These are phyloP conservation scores for Drosophila buzzatii DNA, from an alignment of 2,888 invertebrate species.

Conservation along the genomic window DNA sequence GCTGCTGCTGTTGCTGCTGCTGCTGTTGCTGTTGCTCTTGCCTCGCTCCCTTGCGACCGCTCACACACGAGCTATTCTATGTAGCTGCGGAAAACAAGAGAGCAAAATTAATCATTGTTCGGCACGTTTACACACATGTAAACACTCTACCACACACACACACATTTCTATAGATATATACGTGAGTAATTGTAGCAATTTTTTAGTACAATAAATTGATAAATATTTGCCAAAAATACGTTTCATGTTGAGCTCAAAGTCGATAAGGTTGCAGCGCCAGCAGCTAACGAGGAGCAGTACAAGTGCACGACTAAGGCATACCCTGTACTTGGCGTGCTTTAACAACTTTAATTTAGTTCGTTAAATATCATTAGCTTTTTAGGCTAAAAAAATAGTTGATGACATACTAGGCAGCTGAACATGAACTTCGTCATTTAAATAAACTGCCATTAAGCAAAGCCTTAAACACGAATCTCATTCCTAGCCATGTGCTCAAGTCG, in stretches of 20 bases:
- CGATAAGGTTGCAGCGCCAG: slow-evolving; percentile 50
- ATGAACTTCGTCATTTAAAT: not conserved
- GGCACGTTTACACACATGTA: slow-evolving; percentile 56
- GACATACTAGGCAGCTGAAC: not conserved
- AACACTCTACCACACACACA: not conserved
- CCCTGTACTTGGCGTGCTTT: not conserved
- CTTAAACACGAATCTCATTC: not conserved
- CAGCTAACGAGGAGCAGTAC: not conserved
- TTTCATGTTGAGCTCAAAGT: slow-evolving; percentile 33
- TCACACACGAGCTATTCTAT: slow-evolving; percentile 26
- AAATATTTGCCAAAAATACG: slow-evolving; percentile 74
- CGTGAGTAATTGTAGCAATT: slow-evolving; percentile 65
- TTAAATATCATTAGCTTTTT: no score
- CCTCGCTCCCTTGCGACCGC: slow-evolving; percentile 2
- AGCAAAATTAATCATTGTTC: slow-evolving; percentile 70
- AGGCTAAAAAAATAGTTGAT: no score
- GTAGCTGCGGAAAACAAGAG: slow-evolving; percentile 34
- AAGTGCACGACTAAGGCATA: not conserved
- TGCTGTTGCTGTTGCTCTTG: not conserved
- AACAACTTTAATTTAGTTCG: not conserved
- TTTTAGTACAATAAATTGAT: slow-evolving; percentile 74
- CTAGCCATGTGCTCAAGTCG: no score
- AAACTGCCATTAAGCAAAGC: no score
- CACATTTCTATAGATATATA: slow-evolving; percentile 1
- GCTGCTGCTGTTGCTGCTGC: not conserved